phyloP scores from a whole-genome alignment of 2,797 vertebrate genomes.

The Gorsachius magnificus region DNA sequence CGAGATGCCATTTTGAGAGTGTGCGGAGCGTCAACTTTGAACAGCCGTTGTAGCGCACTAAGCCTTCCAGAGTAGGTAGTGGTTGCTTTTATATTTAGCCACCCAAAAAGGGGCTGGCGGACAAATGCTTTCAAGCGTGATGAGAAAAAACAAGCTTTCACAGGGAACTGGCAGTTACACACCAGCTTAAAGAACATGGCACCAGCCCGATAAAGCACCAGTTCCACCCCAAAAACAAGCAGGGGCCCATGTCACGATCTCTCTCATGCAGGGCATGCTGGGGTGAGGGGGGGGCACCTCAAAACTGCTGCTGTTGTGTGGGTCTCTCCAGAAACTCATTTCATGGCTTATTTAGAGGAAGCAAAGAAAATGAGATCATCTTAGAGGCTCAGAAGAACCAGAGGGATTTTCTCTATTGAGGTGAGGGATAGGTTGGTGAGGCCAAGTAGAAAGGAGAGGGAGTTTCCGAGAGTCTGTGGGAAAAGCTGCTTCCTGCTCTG shows the following conservation, averaged over 20 bases:
- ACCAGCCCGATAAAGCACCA: neutral
- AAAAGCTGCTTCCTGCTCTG: neutral
- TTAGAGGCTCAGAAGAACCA: neutral
- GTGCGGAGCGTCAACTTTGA: neutral
- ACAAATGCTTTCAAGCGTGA: neutral
- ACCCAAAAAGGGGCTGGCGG: neutral
- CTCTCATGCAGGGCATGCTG: neutral
- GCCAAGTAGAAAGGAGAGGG: neutral
- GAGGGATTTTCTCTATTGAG: neutral
- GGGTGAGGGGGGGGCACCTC: neutral
- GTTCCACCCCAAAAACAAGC: neutral
- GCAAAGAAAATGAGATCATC: neutral
- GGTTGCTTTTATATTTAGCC: neutral
- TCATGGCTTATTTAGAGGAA: neutral
- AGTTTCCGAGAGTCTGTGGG: neutral
- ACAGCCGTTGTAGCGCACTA: neutral
- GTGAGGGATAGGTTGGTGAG: neutral
- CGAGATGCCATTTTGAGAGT: neutral
- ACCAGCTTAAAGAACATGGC: neutral
- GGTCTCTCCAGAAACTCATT: neutral
- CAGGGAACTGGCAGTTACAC: conserved; percentile 22
- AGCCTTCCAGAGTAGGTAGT: neutral
- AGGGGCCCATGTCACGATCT: neutral
- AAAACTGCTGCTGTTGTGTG: neutral
- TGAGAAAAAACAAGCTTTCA: conserved; percentile 38